Conservation (phyloP, 2,797 vertebrate genomes). For the Danio tinwini region DNA sequence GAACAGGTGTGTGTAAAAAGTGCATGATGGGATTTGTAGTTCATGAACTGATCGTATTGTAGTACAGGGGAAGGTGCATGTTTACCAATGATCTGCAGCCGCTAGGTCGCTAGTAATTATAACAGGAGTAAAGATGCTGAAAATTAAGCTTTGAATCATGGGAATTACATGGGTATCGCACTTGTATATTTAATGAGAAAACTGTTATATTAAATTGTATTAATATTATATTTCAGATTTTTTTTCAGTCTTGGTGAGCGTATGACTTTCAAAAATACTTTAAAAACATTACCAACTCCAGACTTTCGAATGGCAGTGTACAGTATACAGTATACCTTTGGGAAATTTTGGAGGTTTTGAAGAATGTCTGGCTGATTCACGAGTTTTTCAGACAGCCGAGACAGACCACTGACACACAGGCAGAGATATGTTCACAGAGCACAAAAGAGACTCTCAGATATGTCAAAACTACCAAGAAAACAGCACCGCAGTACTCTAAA, state of each 20-base stretch:
- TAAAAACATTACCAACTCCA: background rate
- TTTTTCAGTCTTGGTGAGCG: background rate
- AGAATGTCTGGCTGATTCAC: slow-evolving; percentile 2
- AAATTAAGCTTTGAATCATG: background rate
- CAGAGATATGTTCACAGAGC: slow-evolving; percentile 6
- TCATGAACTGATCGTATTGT: too few species aligned
- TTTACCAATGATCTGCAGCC: too few species aligned
- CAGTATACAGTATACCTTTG: background rate
- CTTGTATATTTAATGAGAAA: background rate
- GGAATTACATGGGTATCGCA: background rate
- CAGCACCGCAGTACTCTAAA: slow-evolving; percentile 13
- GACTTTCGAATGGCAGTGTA: background rate
- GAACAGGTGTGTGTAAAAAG: too few species aligned
- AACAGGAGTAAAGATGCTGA: background rate
- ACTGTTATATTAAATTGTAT: background rate
- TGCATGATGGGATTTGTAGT: too few species aligned
- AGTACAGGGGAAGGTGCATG: too few species aligned
- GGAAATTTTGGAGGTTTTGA: background rate
- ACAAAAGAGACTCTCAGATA: slow-evolving; percentile 20
- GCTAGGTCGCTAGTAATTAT: too few species aligned
- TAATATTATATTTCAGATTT: background rate
- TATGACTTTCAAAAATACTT: background rate
- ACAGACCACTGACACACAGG: slow-evolving; percentile 36
- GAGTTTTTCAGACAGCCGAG: slow-evolving; percentile 24
- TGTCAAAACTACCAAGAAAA: slow-evolving; percentile 50